Evolutionary conservation across 2,113 vertebrate species (phyloP).

Genomic region (Microcebus ravelobensis): DNA sequence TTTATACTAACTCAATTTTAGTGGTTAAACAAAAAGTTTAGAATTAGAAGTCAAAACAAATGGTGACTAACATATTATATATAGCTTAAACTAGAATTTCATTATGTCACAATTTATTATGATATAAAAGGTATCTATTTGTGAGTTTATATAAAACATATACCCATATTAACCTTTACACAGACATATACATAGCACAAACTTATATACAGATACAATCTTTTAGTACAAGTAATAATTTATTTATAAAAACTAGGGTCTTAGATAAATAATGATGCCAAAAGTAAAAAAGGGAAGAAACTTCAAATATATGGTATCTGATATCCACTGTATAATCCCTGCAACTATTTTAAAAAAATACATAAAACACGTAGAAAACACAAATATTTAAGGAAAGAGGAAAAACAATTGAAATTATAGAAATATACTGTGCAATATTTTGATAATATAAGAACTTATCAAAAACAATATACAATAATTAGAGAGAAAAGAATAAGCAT

Average conservation of each 20-base stretch:
- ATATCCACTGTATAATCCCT: neutral
- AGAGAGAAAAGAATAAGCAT: neutral
- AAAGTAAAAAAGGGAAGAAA: neutral
- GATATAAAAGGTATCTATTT: neutral
- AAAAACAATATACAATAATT: neutral
- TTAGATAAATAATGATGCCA: neutral
- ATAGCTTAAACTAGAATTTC: neutral
- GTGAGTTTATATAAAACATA: neutral
- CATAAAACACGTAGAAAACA: neutral
- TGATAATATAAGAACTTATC: neutral
- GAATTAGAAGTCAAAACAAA: neutral
- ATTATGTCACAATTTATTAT: neutral
- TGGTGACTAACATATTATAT: neutral
- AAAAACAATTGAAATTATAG: neutral
- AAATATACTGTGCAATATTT: neutral
- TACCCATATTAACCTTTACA: neutral
- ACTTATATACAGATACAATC: neutral
- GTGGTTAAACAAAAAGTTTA: neutral
- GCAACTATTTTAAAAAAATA: neutral
- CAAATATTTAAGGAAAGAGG: neutral
- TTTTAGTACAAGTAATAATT: constrained; percentile 4
- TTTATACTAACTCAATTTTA: neutral
- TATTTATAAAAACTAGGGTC: neutral
- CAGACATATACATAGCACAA: neutral
- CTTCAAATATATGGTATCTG: neutral